Percentiles rank a stretch among this genome's conserved stretches.
phyloP scores from a whole-genome alignment of 2,113 vertebrate genomes.

The Sceloporus undulatus region DNA sequence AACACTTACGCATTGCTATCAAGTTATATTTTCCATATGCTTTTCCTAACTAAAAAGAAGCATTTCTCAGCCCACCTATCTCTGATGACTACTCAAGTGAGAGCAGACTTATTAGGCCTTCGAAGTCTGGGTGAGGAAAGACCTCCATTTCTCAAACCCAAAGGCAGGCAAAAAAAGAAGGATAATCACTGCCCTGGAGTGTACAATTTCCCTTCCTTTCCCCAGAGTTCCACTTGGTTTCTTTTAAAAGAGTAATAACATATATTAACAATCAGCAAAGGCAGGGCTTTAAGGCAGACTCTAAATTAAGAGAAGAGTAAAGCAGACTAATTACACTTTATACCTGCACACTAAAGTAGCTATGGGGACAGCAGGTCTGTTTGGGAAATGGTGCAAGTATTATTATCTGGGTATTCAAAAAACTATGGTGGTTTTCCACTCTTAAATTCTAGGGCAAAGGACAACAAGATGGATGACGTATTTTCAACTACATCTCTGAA shows the following conservation, averaged over 20 bases:
- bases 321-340: not conserved
- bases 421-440: not conserved
- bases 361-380: not conserved
- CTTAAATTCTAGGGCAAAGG: not conserved
- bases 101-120: not conserved
- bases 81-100: not conserved
- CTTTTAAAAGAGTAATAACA: conserved; percentile 18
- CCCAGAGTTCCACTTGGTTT: conserved; percentile 6
- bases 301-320: conserved; percentile 5
- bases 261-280: conserved; percentile 15
- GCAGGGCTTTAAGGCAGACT: not conserved
- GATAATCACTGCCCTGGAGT: conserved; percentile 3
- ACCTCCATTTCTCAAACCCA: not conserved
- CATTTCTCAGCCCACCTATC: conserved; percentile 1
- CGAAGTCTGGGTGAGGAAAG: not conserved
- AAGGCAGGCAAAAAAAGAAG: not conserved
- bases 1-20: not conserved
- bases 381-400: not conserved
- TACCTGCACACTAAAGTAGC: conserved; percentile 6
- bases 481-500: not conserved
- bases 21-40: not conserved
- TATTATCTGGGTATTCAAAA: not conserved
- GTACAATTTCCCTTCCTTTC: not conserved
- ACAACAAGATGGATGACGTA: not conserved
- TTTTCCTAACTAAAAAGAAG: not conserved